Evolutionary conservation across 2,797 vertebrate genomes (phyloP).

Genomic region (Amblyraja radiata): DNA sequence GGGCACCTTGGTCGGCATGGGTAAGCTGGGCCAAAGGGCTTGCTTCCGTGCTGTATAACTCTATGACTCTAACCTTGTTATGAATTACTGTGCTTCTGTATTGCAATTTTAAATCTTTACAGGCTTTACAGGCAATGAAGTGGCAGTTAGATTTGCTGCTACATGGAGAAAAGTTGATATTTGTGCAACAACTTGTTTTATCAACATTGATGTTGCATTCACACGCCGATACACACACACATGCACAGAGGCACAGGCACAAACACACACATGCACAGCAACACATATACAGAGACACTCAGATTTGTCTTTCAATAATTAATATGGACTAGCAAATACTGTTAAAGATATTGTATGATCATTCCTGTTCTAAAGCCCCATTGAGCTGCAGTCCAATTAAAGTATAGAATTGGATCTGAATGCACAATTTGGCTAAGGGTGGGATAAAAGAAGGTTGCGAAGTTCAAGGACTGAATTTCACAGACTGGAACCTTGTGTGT

Average conservation of each 20-base stretch:
- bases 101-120: not conserved
- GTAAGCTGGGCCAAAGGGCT: no score
- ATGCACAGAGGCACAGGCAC: no score
- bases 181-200: not conserved
- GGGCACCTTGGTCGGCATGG: no score
- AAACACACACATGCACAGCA: no score
- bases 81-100: not conserved
- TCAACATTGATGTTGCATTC: not conserved
- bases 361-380: not conserved
- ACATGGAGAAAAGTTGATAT: not conserved
- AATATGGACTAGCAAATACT: not conserved
- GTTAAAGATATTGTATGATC: not conserved
- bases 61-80: not conserved
- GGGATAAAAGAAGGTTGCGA: not conserved
- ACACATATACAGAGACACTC: no score
- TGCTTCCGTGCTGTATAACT: no score
- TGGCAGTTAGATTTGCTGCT: not conserved
- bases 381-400: not conserved
- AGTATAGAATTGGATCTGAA: not conserved
- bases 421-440: not conserved
- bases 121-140: not conserved
- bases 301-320: no score
- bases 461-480: not conserved
- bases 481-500: not conserved
- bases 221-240: no score